Evolutionary conservation across 2,888 invertebrate genomes (phyloP).

Genomic region (Sarcophaga rosellei): DNA sequence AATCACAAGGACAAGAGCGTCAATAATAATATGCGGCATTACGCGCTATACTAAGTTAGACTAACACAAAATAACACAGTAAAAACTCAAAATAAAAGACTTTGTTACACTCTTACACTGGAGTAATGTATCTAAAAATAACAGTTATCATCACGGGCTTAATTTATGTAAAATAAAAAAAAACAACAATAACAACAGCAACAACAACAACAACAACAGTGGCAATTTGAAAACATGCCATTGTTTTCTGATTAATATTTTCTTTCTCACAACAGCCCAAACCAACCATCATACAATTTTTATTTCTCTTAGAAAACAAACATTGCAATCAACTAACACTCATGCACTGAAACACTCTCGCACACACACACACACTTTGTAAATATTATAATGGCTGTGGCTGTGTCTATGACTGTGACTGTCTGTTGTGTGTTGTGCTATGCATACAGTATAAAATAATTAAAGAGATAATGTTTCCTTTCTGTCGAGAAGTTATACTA

Average conservation of each 20-base stretch:
- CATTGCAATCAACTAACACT: no score
- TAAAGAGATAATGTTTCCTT: conserved; percentile 36
- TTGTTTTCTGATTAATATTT: neutral
- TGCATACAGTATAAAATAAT: conserved; percentile 22
- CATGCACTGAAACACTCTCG: no score
- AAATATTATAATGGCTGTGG: no score
- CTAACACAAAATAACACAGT: neutral
- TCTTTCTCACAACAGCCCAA: neutral
- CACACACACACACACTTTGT: no score
- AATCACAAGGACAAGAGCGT: conserved; percentile 69
- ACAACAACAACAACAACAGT: neutral
- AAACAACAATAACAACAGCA: neutral
- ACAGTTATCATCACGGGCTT: neutral
- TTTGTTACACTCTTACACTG: neutral
- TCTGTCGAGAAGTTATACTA: conserved; percentile 26
- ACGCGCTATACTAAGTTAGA: conserved; percentile 37
- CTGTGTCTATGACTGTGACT: no score
- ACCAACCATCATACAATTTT: no score
- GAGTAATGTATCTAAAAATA: neutral
- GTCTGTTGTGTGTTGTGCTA: no score
- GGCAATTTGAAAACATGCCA: neutral
- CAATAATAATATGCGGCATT: conserved; percentile 62
- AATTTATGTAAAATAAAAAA: no score
- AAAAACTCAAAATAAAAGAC: neutral
- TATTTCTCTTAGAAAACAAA: no score